phyloP scores from a whole-genome alignment of 2,888 invertebrate species.

The Eugnorisma glareosa region DNA sequence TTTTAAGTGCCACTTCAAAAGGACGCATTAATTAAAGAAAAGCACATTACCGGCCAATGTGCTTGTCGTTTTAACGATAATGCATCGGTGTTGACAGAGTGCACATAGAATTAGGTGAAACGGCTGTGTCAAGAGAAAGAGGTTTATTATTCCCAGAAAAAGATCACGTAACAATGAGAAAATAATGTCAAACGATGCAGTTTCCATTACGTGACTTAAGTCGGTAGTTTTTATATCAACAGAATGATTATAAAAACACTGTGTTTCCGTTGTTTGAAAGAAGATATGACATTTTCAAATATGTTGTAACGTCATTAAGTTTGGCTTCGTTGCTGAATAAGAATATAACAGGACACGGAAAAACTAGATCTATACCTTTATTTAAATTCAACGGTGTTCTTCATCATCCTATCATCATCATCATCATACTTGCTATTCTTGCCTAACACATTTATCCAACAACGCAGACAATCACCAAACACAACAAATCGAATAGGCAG shows the following conservation, averaged over 20 bases:
- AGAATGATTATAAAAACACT: slow-evolving; percentile 6
- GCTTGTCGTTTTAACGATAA: slow-evolving; percentile 25
- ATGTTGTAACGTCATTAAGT: background rate
- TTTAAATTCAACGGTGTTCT: background rate
- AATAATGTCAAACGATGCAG: slow-evolving; percentile 34
- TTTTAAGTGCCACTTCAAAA: slow-evolving; percentile 21
- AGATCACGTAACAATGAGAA: slow-evolving; percentile 40
- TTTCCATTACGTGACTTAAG: slow-evolving; percentile 54
- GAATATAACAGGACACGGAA: background rate
- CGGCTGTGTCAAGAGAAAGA: slow-evolving; percentile 30
- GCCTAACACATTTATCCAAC: too few relatives aligned
- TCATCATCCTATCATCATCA: too few relatives aligned
- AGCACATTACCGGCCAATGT: slow-evolving; percentile 16
- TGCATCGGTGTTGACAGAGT: slow-evolving; percentile 36
- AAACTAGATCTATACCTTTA: background rate
- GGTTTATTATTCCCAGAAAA: slow-evolving; percentile 25
- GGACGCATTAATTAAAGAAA: slow-evolving; percentile 5
- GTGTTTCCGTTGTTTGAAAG: slow-evolving; percentile 21
- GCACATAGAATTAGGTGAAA: slow-evolving; percentile 37
- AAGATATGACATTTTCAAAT: background rate
- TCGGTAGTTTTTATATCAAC: slow-evolving; percentile 65
- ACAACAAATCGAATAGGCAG: slow-evolving; percentile 6
- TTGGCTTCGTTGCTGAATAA: background rate
- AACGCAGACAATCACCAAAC: slow-evolving; percentile 1
- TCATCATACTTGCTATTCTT: too few relatives aligned